Conservation (phyloP, 2,113 vertebrate genomes). For the Anser cygnoides region DNA sequence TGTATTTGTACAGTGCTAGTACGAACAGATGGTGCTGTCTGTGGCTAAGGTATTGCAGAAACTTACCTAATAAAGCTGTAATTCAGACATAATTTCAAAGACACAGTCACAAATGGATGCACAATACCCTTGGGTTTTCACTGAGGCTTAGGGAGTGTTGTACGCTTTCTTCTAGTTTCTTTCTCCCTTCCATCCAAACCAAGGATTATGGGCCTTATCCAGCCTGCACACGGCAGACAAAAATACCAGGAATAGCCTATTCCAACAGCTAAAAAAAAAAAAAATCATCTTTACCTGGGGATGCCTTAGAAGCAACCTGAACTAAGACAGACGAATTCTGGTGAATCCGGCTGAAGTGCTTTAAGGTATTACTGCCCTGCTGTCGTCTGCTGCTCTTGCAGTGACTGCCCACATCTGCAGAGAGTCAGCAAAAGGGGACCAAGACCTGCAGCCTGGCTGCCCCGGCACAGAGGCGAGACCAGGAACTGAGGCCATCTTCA, state of each 20-base stretch:
- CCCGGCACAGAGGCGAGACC: not conserved
- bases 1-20: not conserved
- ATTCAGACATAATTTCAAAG: not conserved
- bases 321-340: conserved; percentile 50
- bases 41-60: not conserved
- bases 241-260: not conserved
- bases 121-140: not conserved
- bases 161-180: not conserved
- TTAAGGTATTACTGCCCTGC: conserved; percentile 65
- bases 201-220: not conserved
- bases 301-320: not conserved
- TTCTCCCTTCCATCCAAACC: not conserved
- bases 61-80: not conserved
- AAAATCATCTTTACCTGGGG: not conserved
- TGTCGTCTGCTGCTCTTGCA: conserved; percentile 21
- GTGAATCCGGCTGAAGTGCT: conserved; percentile 62
- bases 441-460: not conserved
- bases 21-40: not conserved
- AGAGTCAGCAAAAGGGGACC: not conserved
- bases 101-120: rapidly evolving
- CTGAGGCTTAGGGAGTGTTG: not conserved
- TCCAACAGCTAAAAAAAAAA: not conserved
- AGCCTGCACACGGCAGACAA: not conserved
- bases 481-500: not conserved
- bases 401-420: not conserved